Base-by-base conservation (phyloP, 37 sponge, comb jelly and placozoan genomes). In the Ianthella basta region DNA sequence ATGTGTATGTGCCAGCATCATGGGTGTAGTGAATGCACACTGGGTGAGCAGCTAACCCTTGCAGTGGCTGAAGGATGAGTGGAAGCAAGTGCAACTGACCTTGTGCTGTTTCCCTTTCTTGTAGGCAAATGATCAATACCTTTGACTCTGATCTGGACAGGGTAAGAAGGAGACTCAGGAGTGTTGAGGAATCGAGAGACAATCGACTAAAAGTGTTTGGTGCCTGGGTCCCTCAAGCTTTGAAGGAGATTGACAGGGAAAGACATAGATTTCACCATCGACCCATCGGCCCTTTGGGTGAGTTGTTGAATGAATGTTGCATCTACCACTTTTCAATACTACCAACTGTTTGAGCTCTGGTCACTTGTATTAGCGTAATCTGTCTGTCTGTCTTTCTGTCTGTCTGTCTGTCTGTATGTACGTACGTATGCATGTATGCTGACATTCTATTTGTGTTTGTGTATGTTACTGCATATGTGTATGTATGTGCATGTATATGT, bases 281-380 rank as follows among this genome's bases (percentile, higher is more conserved):
- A 4, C 95, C 95, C 16, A 94, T 84, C 59, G 95, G 95, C 15
- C 95, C 95, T 12, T 68, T 94, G 24, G 94, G 94, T 37, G 33
- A 57, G 63, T 27, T 61, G n/a, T 4, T 14, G 25, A 10, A 2
- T 27, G 4, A 14, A 29, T 10, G 2, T 61, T 13, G 3, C 50
- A 44, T 44, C 6, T 44, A 44, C 50, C 50, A 10, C 50, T 8
- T n/a, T n/a, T n/a, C n/a, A n/a, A n/a, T n/a, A n/a, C n/a, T n/a
- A n/a, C n/a, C n/a, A n/a, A n/a, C n/a, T n/a, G n/a, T n/a, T n/a
- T n/a, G n/a, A n/a, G n/a, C n/a, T n/a, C n/a, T n/a, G n/a, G n/a
- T n/a, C n/a, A n/a, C n/a, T n/a, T n/a, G n/a, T n/a, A n/a, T n/a
- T n/a, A n/a, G n/a, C n/a, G n/a, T n/a, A n/a, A 12, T 74, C 77